Evolutionary conservation across 2,113 vertebrate species (phyloP), one percentile per base, ranked within the genome.

Genomic region (Saguinus imperator): DNA sequence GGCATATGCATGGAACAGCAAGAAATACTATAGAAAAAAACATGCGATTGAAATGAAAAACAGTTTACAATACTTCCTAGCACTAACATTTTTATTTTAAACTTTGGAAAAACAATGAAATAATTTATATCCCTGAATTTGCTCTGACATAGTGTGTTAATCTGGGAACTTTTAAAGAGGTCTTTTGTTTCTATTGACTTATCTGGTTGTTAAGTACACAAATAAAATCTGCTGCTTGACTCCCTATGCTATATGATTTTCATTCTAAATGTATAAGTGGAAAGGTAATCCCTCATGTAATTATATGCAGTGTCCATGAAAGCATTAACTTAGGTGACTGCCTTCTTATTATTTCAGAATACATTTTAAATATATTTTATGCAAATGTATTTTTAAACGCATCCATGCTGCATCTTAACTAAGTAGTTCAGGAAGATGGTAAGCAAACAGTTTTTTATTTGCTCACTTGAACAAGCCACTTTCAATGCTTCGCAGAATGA

Each of bases 71-170:
- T 50, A 29, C 45, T 91, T 73, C 45, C 11, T 84, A 87, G 50
- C 5, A 45, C n/a, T 84, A 48, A 35, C 35, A 37, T 87, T 83
- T 93, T 96, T 35, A 90, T 87, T 87, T 95, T 95, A 79, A 48
- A 64, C 27, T 79, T 61, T 88, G 45, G 43, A 68, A 68, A 82
- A 48, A n/a, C 25, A 76, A 18, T 57, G 50, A 57, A 43, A 50
- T 66, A 48, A 86, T 52, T 80, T 58, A 8, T 48, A 81, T 76
- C 25, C 18, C 27, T 10, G 37, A 83, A 57, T 52, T 87, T 37
- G 87, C 6, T 80, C 80, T 83, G 43, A 61, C 18, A 18, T 52
- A 84, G 25, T 68, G 14, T 87, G 70, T 72, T 79, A 66, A 84
- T 91, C 86, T 70, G 23, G 68, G 23, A 68, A 64, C 18, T 48